Conservation (phyloP, 2,113 vertebrate genomes). For the Ranitomeya variabilis region DNA sequence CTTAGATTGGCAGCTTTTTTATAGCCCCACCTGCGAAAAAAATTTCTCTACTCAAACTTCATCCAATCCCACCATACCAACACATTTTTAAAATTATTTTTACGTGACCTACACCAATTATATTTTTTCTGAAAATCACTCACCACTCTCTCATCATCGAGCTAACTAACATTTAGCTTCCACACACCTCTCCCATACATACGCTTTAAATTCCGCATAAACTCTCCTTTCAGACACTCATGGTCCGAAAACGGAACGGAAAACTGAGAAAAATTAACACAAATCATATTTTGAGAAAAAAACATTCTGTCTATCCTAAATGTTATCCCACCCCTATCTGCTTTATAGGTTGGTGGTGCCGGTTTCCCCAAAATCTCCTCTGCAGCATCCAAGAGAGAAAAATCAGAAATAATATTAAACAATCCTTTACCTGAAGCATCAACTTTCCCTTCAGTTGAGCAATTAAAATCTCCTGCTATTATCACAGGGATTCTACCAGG, state of each 20-base stretch:
- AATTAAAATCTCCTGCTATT: no score
- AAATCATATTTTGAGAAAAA: neutral
- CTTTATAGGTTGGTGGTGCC: neutral
- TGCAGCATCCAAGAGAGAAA: no score
- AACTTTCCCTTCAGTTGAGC: no score
- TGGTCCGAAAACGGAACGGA: no score
- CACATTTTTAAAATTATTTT: neutral
- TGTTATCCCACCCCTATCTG: neutral
- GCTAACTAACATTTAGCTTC: neutral
- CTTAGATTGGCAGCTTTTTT: neutral
- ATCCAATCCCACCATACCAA: neutral
- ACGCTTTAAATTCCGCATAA: neutral
- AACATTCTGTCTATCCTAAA: neutral
- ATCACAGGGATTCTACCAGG: no score
- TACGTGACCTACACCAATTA: neutral
- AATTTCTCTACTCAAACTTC: neutral
- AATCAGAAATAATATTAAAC: no score
- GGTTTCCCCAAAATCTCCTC: no score
- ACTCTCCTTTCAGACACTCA: no score
- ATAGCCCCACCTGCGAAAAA: neutral
- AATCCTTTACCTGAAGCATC: no score
- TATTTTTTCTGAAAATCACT: neutral
- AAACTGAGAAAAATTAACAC: neutral
- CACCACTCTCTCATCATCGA: neutral
- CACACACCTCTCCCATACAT: neutral